Conservation (phyloP, 2,113 vertebrate genomes). For the Amblyopsis rosae region DNA sequence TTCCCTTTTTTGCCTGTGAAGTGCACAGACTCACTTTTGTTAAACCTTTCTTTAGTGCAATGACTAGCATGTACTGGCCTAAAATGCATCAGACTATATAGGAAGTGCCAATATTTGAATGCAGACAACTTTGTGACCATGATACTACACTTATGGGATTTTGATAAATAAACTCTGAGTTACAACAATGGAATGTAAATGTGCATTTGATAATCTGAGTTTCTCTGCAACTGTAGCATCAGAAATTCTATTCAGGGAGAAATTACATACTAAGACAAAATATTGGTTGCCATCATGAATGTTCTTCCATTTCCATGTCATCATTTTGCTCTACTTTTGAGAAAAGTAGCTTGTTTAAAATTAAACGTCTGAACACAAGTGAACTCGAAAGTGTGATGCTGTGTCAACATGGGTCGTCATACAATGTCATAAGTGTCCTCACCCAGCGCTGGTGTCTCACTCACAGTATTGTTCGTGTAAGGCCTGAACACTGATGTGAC, state of each 20-base stretch:
- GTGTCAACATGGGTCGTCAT: slow-evolving; percentile 41
- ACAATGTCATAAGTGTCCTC: slow-evolving; percentile 2
- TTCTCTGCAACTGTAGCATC: slow-evolving; percentile 11
- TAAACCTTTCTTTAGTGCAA: background rate
- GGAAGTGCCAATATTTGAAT: slow-evolving; percentile 5
- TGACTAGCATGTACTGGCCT: background rate
- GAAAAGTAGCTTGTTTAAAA: slow-evolving; percentile 74
- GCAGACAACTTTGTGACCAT: slow-evolving; percentile 10
- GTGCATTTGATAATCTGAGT: background rate
- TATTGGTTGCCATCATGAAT: slow-evolving; percentile 23
- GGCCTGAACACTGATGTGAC: slow-evolving; percentile 61
- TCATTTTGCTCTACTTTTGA: slow-evolving; percentile 50
- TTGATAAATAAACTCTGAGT: background rate
- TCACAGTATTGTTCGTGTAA: slow-evolving; percentile 55
- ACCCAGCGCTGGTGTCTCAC: slow-evolving; percentile 42
- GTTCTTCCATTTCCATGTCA: slow-evolving; percentile 53
- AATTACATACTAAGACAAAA: background rate
- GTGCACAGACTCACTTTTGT: background rate
- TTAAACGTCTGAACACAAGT: slow-evolving; percentile 75
- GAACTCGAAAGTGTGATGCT: slow-evolving; percentile 56
- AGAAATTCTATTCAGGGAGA: slow-evolving; percentile 8
- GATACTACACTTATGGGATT: background rate
- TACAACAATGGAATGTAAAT: slow-evolving; percentile 7
- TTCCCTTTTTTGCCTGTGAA: background rate
- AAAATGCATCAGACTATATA: slow-evolving; percentile 29